A percentile compares a stretch with the other conserved stretches of the same genome.
Evolutionary conservation across 37 sponge, comb jelly and placozoan species (phyloP).

Genomic region (Chondrilla cf. caribensis): DNA sequence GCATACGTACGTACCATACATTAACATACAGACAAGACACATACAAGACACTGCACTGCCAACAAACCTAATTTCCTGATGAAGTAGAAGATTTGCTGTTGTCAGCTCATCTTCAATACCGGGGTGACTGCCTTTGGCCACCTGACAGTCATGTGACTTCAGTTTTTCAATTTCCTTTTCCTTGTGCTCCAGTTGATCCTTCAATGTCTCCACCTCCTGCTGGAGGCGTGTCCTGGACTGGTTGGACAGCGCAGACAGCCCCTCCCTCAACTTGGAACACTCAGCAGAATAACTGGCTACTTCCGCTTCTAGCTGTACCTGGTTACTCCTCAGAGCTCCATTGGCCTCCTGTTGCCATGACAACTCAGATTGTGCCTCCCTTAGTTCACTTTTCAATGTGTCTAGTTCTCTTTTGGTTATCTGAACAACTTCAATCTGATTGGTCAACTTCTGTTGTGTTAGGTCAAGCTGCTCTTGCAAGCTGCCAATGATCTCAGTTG

Average conservation of each 20-base stretch:
- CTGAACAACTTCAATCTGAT: neutral
- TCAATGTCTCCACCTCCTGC: neutral
- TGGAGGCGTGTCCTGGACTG: neutral
- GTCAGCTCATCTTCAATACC: neutral
- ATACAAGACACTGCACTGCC: neutral
- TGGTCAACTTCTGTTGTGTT: neutral
- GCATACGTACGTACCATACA: neutral
- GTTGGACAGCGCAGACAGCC: neutral
- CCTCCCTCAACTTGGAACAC: constrained; percentile 2
- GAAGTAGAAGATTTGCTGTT: neutral
- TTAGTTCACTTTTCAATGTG: neutral
- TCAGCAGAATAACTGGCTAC: neutral
- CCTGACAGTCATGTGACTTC: constrained; percentile 5
- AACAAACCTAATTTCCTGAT: constrained; percentile 22
- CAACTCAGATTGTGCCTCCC: neutral
- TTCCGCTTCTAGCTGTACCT: constrained; percentile 6
- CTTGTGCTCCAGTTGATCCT: neutral
- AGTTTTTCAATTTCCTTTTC: neutral
- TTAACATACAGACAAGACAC: neutral
- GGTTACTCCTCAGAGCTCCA: neutral
- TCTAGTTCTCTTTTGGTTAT: neutral
- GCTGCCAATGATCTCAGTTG: neutral
- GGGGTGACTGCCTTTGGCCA: neutral
- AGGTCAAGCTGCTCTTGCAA: neutral
- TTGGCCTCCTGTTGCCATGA: neutral